These are phyloP conservation scores for Catharus fuscescens DNA, from an alignment of 2,113 vertebrate genomes.

Conservation along the genomic window DNA sequence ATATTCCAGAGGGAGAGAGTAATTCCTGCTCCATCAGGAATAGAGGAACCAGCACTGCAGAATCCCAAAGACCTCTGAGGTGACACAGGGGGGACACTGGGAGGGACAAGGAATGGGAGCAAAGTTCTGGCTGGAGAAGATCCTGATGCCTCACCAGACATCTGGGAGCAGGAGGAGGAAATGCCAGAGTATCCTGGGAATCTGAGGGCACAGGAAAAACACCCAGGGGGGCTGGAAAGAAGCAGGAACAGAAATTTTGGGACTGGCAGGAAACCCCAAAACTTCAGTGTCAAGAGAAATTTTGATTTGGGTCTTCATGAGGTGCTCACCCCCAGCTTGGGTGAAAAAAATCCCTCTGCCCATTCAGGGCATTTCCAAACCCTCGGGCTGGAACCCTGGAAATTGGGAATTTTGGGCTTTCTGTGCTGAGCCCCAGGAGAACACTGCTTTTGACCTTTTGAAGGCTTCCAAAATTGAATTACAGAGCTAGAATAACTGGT, in stretches of 20 bases:
- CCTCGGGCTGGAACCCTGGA: no score
- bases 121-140: not conserved
- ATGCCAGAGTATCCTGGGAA: not conserved
- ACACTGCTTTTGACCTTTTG: no score
- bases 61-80: not conserved
- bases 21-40: not conserved
- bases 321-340: no score
- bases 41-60: not conserved
- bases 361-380: not conserved
- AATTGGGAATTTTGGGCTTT: no score
- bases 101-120: not conserved
- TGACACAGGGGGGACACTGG: not conserved
- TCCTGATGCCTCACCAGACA: not conserved
- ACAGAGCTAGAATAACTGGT: no score
- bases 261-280: not conserved
- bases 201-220: rapidly evolving
- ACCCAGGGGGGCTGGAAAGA: rapidly evolving
- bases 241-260: not conserved
- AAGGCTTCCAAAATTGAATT: no score
- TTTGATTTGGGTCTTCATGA: not conserved
- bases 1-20: not conserved
- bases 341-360: rapidly evolving
- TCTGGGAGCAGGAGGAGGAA: not conserved
- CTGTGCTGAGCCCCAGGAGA: no score
- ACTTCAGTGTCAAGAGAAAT: not conserved